phyloP scores from a whole-genome alignment of 1,140 invertebrate species.

The Drosophila oshimai region DNA sequence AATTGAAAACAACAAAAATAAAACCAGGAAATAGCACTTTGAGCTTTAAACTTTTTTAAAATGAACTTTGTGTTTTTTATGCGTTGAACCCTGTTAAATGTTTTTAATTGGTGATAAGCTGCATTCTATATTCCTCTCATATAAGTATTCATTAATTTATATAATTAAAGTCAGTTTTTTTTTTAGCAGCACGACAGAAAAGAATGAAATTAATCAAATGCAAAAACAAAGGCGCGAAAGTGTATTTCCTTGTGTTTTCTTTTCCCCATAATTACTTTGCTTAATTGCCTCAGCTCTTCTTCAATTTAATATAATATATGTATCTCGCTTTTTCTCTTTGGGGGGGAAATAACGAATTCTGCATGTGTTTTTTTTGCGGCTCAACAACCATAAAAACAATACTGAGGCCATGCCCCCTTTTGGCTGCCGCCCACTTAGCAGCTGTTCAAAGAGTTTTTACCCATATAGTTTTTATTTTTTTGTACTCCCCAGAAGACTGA shows the following conservation, averaged over 20 bases:
- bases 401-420: slow-evolving; percentile 27
- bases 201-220: slow-evolving; percentile 68
- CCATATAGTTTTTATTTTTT: too few relatives aligned
- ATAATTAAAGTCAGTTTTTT: slow-evolving; percentile 15
- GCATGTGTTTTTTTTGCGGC: slow-evolving; percentile 48
- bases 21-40: neutral
- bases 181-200: slow-evolving; percentile 25
- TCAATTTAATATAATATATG: too few relatives aligned
- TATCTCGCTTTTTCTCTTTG: slow-evolving; percentile 14
- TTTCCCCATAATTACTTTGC: slow-evolving; percentile 49
- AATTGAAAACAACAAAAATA: too few relatives aligned
- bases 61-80: neutral
- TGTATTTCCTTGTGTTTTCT: slow-evolving; percentile 62
- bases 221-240: slow-evolving; percentile 53
- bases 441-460: slow-evolving; percentile 58
- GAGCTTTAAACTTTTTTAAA: too few relatives aligned
- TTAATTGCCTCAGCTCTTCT: slow-evolving; percentile 49
- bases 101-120: neutral
- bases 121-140: slow-evolving; percentile 12
- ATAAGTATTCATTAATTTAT: slow-evolving; percentile 17
- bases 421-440: slow-evolving; percentile 61
- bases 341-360: slow-evolving; percentile 29
- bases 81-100: neutral
- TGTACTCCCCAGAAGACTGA: neutral
- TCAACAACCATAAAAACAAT: slow-evolving; percentile 5